Evolutionary conservation across 2,113 vertebrate species (phyloP).

Genomic region (Syngnathoides biaculeatus): DNA sequence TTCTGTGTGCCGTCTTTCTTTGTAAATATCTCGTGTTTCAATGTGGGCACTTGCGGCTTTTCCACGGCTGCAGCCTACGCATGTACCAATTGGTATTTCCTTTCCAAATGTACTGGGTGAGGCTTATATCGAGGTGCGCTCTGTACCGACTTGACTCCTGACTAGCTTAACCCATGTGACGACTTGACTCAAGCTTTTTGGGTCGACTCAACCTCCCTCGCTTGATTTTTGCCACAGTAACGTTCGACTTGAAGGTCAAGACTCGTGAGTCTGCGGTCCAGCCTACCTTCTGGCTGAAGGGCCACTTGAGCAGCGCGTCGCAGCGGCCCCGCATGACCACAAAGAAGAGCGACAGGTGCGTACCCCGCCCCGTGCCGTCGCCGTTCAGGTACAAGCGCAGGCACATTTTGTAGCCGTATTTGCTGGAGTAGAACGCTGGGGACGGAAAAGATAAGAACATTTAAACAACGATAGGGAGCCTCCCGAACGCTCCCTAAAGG

Average conservation of each 20-base stretch:
- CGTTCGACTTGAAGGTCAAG: neutral
- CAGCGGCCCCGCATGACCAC: constrained; percentile 89
- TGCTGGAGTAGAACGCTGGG: constrained; percentile 90
- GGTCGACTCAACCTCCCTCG: neutral
- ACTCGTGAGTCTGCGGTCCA: neutral
- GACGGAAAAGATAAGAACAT: constrained; percentile 6
- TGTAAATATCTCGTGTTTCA: too few relatives aligned
- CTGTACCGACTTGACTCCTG: too few relatives aligned
- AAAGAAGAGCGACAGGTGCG: constrained; percentile 90
- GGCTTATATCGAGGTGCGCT: too few relatives aligned
- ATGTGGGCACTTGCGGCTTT: too few relatives aligned
- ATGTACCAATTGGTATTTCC: too few relatives aligned
- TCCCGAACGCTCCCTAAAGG: constrained; percentile 14
- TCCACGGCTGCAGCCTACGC: too few relatives aligned
- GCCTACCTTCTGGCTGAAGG: constrained; percentile 94
- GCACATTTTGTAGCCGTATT: constrained; percentile 96
- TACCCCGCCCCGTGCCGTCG: constrained; percentile 85
- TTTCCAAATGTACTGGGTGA: too few relatives aligned
- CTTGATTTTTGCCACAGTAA: neutral
- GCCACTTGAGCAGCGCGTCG: constrained; percentile 88
- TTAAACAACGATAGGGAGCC: neutral
- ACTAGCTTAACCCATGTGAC: too few relatives aligned
- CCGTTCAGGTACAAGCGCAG: constrained; percentile 88
- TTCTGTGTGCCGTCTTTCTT: too few relatives aligned
- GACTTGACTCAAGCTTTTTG: too few relatives aligned